phyloP scores from a whole-genome alignment of 2,797 vertebrate genomes.

The Cottoperca gobio region DNA sequence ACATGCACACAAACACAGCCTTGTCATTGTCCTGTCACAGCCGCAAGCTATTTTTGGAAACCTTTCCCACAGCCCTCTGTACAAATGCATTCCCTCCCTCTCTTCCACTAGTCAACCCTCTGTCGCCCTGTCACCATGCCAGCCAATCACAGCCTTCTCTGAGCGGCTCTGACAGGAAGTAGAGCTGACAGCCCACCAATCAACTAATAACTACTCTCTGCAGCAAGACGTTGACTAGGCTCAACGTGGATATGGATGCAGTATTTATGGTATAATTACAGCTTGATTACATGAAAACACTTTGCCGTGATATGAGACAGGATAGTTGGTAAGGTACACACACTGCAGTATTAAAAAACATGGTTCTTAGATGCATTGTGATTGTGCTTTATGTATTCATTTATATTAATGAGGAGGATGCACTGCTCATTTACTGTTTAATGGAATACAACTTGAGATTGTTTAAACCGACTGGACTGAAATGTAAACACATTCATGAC shows the following conservation, averaged over 20 bases:
- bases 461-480: conserved; percentile 16
- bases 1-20: conserved; percentile 39
- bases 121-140: conserved; percentile 68
- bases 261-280: conserved; percentile 72
- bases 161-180: conserved; percentile 68
- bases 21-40: conserved; percentile 80
- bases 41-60: conserved; percentile 77
- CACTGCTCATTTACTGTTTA: background rate
- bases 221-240: conserved; percentile 52
- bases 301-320: conserved; percentile 45
- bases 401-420: conserved; percentile 5
- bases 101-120: conserved; percentile 69
- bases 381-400: background rate
- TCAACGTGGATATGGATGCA: conserved; percentile 59
- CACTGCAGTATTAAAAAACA: background rate
- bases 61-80: conserved; percentile 58
- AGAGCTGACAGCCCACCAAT: conserved; percentile 75
- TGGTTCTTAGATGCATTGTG: background rate
- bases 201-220: conserved; percentile 75
- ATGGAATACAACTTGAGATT: background rate
- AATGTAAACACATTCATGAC: background rate
- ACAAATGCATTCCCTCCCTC: conserved; percentile 62
- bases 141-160: conserved; percentile 66
- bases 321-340: conserved; percentile 29
- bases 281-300: conserved; percentile 65